Evolutionary conservation across 1,140 invertebrate species (phyloP).

Genomic region (Solenopsis invicta): DNA sequence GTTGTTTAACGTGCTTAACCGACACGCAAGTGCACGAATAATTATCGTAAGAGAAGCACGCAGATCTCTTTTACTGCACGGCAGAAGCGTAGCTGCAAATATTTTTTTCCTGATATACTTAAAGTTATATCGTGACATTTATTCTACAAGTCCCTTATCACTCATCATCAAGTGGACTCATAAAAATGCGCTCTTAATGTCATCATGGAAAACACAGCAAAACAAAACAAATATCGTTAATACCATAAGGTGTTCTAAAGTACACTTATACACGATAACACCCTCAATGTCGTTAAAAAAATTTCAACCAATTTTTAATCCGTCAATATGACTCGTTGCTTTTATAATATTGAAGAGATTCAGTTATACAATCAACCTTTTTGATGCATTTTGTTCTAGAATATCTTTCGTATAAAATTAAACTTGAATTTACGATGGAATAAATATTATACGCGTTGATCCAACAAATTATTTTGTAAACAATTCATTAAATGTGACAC

Average conservation of each 20-base stretch:
- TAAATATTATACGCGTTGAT: not conserved
- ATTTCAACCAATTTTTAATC: slow-evolving; percentile 10
- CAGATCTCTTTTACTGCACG: not conserved
- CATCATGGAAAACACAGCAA: not conserved
- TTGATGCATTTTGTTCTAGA: not conserved
- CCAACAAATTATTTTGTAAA: slow-evolving; percentile 9
- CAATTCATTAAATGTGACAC: not conserved
- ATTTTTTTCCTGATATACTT: not conserved
- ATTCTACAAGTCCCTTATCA: not conserved
- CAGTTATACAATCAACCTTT: not conserved
- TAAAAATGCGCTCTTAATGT: slow-evolving; percentile 41
- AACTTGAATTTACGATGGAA: not conserved
- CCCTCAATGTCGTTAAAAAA: not conserved
- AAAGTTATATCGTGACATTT: slow-evolving; percentile 34
- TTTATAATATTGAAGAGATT: not conserved
- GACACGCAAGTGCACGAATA: not conserved
- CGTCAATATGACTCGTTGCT: not conserved
- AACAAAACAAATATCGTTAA: not conserved
- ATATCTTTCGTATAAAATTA: not conserved
- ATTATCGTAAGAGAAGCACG: not conserved
- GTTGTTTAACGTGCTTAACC: not conserved
- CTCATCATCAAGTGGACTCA: slow-evolving; percentile 2
- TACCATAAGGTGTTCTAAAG: not conserved
- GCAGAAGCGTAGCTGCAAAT: not conserved
- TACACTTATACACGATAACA: not conserved